Conservation (phyloP, 2,888 invertebrate genomes). For the Synergus japonicus region DNA sequence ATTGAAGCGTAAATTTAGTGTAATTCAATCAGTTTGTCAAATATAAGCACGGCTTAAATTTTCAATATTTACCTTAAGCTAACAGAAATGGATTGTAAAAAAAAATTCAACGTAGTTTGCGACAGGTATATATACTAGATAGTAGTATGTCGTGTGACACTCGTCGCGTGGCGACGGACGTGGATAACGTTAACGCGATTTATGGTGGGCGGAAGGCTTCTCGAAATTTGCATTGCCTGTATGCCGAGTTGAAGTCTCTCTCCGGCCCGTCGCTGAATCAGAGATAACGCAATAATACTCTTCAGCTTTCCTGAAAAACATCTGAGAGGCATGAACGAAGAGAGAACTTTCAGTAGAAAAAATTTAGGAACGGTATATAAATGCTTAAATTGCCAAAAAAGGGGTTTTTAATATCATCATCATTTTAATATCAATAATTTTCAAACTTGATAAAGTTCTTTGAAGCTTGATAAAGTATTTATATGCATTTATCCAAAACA, state of each 20-base stretch:
- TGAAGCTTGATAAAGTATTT: too few species aligned
- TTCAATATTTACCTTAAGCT: not conserved
- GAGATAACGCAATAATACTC: slow-evolving; percentile 34
- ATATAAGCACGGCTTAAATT: not conserved
- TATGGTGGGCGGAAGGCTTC: slow-evolving; percentile 65
- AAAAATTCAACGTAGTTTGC: not conserved
- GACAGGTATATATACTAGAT: slow-evolving; percentile 48
- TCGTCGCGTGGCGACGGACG: slow-evolving; percentile 52
- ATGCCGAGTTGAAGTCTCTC: slow-evolving; percentile 35
- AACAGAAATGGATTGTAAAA: not conserved
- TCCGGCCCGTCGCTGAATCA: slow-evolving; percentile 32
- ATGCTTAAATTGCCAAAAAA: too few species aligned
- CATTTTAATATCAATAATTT: too few species aligned
- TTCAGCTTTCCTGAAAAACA: not conserved
- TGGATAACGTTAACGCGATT: slow-evolving; percentile 67
- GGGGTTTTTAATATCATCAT: too few species aligned
- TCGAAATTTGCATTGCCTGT: slow-evolving; percentile 66
- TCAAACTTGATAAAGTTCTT: too few species aligned
- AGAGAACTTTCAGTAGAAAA: slow-evolving; percentile 5
- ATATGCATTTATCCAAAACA: too few species aligned
- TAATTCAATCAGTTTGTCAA: not conserved
- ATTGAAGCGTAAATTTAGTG: not conserved
- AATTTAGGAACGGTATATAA: not conserved
- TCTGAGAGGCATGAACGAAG: slow-evolving; percentile 10
- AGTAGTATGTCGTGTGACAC: slow-evolving; percentile 47